These are phyloP conservation scores for Pomatostomus ruficeps DNA, from an alignment of 2,113 vertebrate species.

Conservation along the genomic window DNA sequence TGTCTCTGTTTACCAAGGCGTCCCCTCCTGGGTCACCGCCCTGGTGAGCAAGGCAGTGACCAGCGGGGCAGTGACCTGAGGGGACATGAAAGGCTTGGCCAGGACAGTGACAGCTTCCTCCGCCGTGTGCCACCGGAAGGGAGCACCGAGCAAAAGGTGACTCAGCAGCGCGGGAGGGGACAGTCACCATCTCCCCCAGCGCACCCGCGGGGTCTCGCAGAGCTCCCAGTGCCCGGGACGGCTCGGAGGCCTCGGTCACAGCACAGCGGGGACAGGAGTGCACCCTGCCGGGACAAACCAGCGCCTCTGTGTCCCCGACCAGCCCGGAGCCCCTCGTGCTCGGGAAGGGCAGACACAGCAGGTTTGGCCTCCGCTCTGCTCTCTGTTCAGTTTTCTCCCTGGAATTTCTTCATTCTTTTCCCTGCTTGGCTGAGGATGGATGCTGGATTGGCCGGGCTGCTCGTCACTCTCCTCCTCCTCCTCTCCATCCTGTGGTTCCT, in stretches of 20 bases:
- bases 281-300: rapidly evolving
- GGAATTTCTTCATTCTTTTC: neutral
- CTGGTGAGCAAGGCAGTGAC: neutral
- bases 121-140: rapidly evolving
- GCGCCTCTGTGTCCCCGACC: rapidly evolving
- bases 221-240: rapidly evolving
- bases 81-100: neutral
- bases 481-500: neutral
- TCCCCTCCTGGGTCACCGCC: neutral
- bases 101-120: neutral
- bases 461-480: neutral
- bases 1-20: neutral
- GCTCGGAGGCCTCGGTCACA: rapidly evolving
- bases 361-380: neutral
- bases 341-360: neutral
- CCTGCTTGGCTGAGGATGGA: neutral
- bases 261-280: rapidly evolving
- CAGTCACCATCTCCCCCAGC: rapidly evolving
- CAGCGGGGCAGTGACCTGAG: rapidly evolving
- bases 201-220: neutral
- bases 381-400: neutral
- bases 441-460: rapidly evolving
- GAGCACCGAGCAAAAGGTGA: neutral
- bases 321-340: rapidly evolving
- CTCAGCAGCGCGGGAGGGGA: rapidly evolving